Base-by-base conservation (phyloP, 1,140 invertebrate species). In the Drosophila leontia region DNA sequence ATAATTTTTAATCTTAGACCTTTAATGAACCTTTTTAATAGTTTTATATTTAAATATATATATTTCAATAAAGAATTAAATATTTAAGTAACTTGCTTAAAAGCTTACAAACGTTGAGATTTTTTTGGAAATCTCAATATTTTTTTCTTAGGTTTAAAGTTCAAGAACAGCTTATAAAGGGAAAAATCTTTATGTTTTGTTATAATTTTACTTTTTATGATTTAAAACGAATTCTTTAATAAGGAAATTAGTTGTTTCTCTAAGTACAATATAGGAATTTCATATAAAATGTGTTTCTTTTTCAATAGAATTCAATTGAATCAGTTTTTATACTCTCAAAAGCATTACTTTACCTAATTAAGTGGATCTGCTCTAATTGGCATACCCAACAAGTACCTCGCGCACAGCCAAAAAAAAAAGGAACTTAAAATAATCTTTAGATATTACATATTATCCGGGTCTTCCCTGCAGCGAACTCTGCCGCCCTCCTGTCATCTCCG, bases 361-460 rank as follows among this genome's bases (percentile, higher is more conserved):
- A 23, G 34, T 55, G 19, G 34, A 55, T 59, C 11, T 7, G 0
- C 26, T 1, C 8, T 8, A 13, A 64, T 34, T 17, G 32, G 15
- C 8, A 13, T 42, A 19, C 34, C 42, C 34, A 6, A 12, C 9
- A 12, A 50, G 37, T 44, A 44, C n/a, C 11, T 41, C n/a, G n/a
- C 9, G 13, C 34, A 35, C 17, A 32, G 15, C 5, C 15, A 74
- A 48, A 55, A 53, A 55, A 53, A 58, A 58, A 23, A 15, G 19
- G 2, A 55, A 55, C 53, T 56, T 48, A 41, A 70, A 62, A 88
- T 88, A 84, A 90, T 84, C 84, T 75, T 90, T 65, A 63, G 84
- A 90, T 88, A 84, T 90, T 84, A 84, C 85, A 84, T 67, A 78
- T 88, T 88, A 88, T 90, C 77, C 80, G 26, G 64, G 48, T 53